A percentile compares a stretch with the other conserved stretches of the same genome.
Evolutionary conservation across 2,113 vertebrate species (phyloP).

Genomic region (Lepus timidus): DNA sequence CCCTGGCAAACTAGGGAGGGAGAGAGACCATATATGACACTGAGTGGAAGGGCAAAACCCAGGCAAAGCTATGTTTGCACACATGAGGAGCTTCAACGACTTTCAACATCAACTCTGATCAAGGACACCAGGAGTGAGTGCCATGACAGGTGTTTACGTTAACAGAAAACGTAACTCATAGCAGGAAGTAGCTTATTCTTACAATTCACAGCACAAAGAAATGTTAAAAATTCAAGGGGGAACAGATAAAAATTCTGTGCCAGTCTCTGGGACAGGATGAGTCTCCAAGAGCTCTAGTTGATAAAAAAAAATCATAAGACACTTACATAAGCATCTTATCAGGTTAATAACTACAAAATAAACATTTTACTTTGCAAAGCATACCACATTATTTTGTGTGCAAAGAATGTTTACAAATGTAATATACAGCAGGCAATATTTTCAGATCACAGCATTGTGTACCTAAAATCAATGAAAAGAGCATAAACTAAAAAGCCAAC

Average conservation of each 20-base stretch:
- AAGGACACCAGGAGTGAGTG: neutral
- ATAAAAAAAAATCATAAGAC: neutral
- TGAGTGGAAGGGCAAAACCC: neutral
- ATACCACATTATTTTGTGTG: neutral
- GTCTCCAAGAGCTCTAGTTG: neutral
- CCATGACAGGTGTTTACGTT: neutral
- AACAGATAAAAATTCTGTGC: neutral
- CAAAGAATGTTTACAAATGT: neutral
- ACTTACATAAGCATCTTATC: neutral
- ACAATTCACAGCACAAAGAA: neutral
- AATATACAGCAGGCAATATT: neutral
- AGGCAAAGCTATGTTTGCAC: neutral
- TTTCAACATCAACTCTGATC: neutral
- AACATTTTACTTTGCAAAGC: neutral
- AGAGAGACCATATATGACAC: neutral
- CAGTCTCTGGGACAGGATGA: neutral
- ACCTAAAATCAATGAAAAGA: neutral
- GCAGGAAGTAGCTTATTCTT: neutral
- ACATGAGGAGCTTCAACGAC: neutral
- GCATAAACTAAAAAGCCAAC: neutral
- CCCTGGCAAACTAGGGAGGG: conserved; percentile 94
- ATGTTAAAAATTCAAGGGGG: neutral
- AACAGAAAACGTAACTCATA: neutral
- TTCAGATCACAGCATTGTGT: neutral
- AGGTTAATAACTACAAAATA: neutral